Percentiles rank a stretch among this genome's conserved stretches.
Evolutionary conservation across 35 echinoderm and acorn worm species (phyloP).

Genomic region (Ophiothrix spiculata): DNA sequence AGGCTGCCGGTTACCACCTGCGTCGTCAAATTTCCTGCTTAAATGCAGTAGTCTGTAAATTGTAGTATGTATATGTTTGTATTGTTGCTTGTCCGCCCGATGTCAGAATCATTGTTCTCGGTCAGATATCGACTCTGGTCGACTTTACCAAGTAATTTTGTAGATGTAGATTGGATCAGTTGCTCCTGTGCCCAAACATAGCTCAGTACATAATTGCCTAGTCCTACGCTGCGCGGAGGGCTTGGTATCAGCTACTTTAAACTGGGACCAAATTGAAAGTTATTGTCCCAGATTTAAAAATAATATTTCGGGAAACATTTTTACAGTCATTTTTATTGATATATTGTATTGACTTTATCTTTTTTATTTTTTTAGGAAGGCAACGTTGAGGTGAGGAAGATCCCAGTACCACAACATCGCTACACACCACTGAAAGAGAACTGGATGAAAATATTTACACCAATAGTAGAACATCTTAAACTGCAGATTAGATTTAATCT

Average conservation of each 20-base stretch:
- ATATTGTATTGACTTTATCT: neutral
- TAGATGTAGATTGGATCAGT: no score
- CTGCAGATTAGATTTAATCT: slow-evolving; percentile 94
- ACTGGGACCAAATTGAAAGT: neutral
- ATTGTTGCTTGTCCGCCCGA: no score
- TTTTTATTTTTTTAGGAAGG: slow-evolving; percentile 59
- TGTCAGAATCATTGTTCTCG: no score
- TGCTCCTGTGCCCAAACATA: no score
- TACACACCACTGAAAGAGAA: slow-evolving; percentile 95
- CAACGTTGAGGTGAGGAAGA: slow-evolving; percentile 70
- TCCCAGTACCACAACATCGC: slow-evolving; percentile 85
- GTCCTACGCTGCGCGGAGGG: no score
- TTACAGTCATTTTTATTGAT: neutral
- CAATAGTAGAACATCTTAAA: slow-evolving; percentile 92
- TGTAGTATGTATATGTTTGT: no score
- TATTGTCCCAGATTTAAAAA: neutral
- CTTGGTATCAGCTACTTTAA: neutral
- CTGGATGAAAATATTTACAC: slow-evolving; percentile 99
- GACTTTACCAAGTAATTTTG: no score
- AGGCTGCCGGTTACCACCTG: no score
- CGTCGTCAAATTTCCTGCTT: no score
- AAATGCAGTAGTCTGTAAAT: no score
- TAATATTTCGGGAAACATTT: neutral
- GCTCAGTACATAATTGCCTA: no score
- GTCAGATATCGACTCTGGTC: no score